Evolutionary conservation across 1,140 invertebrate genomes (phyloP), one percentile per base, ranked within the genome.

Genomic region (Drosophila leontia): DNA sequence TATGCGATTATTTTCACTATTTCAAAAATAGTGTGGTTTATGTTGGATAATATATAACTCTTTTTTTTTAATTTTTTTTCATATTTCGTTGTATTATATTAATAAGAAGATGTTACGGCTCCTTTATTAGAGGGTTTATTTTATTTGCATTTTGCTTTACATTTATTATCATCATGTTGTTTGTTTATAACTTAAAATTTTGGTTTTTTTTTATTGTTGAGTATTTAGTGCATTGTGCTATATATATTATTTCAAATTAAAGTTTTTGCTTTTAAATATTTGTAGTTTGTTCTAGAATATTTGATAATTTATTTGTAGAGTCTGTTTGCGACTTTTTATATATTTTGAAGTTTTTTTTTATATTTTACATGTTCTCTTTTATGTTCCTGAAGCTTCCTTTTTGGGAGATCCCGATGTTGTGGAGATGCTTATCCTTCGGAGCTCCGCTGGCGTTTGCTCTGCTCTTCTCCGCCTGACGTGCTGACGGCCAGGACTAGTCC

Each of bases 371-470:
- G 12, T 53, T 59, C 23, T 53, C 19, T 39, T 39, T 41, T 53
- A 51, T 63, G 41, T 39, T 53, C 5, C 11, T 12, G 15, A 35
- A 51, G 59, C 44, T 67, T 34, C 15, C 48, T 57, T 39, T 6
- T 4, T n/a, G 41, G 56, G 47, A 23, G 53, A 75, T 53, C 32
- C 45, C 55, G 71, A 42, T 68, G 42, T 44, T 58, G 45, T 58
- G 56, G 7, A 56, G 80, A 75, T 83, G 81, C 76, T 83, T 71
- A 78, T 84, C 78, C 85, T 70, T 88, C 81, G 85, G 83, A 71
- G 69, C 70, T 79, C 58, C 75, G 53, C 63, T 81, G 67, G 63
- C 81, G 53, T 90, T 65, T 88, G 85, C 70, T 47, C 19, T 12
- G 35, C 62, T 37, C 51, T 37, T 15, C 19, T 41, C 44, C 51